Evolutionary conservation across 1,140 invertebrate genomes (phyloP).

Genomic region (Bombus difficillimus): DNA sequence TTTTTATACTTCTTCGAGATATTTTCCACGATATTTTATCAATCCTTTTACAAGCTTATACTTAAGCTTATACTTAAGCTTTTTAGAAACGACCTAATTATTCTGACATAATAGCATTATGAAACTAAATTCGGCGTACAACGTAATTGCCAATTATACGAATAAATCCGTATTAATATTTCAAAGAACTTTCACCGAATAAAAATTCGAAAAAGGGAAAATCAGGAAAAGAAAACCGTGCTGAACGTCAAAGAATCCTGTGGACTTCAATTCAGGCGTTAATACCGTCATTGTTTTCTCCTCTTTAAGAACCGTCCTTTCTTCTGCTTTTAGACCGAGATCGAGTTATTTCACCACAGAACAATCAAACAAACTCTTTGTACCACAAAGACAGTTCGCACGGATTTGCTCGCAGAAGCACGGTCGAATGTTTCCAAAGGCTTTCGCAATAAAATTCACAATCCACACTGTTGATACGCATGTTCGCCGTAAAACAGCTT

Average conservation of each 20-base stretch:
- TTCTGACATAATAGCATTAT: too few species aligned
- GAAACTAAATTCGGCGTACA: too few species aligned
- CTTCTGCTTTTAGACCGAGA: background rate
- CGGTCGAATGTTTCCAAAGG: background rate
- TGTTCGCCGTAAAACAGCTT: background rate
- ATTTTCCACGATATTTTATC: background rate
- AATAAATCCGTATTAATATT: background rate
- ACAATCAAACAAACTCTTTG: slow-evolving; percentile 22
- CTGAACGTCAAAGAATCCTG: background rate
- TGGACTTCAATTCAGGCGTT: background rate
- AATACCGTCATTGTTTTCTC: slow-evolving; percentile 5
- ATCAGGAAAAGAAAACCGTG: too few species aligned
- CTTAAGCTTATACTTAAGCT: too few species aligned
- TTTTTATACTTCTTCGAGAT: background rate
- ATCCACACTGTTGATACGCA: background rate
- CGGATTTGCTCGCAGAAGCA: background rate
- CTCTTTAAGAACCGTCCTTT: background rate
- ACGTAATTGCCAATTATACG: background rate
- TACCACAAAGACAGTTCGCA: background rate
- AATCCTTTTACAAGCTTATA: too few species aligned
- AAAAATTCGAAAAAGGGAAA: background rate
- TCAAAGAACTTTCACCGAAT: background rate
- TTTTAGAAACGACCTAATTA: too few species aligned
- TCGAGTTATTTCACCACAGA: slow-evolving; percentile 10
- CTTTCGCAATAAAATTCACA: slow-evolving; percentile 35